Conservation (phyloP, 1,140 invertebrate species). For the Campoletis sonorensis region DNA sequence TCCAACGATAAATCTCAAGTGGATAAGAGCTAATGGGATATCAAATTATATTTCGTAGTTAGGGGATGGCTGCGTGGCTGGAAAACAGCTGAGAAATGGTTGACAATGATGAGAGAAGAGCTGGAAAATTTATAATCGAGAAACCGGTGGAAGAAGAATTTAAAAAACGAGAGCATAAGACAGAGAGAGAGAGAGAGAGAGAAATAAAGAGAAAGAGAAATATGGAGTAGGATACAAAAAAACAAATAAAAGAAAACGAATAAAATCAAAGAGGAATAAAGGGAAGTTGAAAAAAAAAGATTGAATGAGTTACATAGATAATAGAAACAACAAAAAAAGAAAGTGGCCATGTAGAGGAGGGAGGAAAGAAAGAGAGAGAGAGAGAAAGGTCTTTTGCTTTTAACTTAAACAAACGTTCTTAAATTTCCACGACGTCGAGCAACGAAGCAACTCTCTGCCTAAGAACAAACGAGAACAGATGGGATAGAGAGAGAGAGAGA, state of each 20-base stretch:
- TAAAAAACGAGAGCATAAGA: constrained; percentile 3
- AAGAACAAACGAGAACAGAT: constrained; percentile 14
- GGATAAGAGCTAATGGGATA: constrained; percentile 45
- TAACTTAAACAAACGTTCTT: constrained; percentile 67
- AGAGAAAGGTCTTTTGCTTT: constrained; percentile 42
- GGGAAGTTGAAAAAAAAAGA: neutral
- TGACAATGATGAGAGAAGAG: constrained; percentile 42
- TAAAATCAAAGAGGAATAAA: constrained; percentile 13
- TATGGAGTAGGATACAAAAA: neutral
- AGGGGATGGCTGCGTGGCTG: neutral
- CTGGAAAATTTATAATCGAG: neutral
- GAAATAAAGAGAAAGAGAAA: neutral
- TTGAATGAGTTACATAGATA: constrained; percentile 27
- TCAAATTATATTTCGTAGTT: constrained; percentile 43
- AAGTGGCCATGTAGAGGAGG: neutral
- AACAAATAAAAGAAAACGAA: no score
- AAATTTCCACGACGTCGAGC: constrained; percentile 57
- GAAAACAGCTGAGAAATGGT: constrained; percentile 37
- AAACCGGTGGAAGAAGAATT: constrained; percentile 5
- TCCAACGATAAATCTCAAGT: constrained; percentile 43
- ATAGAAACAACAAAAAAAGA: constrained; percentile 19
- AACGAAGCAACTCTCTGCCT: constrained; percentile 5
- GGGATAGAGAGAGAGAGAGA: constrained; percentile 26
- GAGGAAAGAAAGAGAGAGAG: constrained; percentile 27
- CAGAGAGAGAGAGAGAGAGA: constrained; percentile 8